Base-by-base conservation (phyloP, 2,797 vertebrate genomes). In the Steatocranus sp. region DNA sequence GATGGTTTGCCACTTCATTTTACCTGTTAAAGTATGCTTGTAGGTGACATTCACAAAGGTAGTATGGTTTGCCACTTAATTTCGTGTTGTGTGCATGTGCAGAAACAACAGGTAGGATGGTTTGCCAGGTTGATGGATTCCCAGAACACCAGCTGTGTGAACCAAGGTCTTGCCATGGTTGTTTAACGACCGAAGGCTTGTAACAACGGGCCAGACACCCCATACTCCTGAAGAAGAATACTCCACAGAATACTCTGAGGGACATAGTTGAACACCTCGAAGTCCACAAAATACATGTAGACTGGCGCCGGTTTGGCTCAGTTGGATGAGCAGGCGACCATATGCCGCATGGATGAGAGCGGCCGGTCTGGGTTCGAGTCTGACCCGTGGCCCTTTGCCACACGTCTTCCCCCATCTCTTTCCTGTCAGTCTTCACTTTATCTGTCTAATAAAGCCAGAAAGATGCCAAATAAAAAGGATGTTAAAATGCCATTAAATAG, bases 141-240 rank as follows among this genome's bases (percentile, higher is more conserved):
- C 23, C 51, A 53, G 51, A 53, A 53, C 51, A 25, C 51, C 9
- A 15, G 54, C 27, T 18, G 5, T 58, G 54, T 58, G 54, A 32
- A 32, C 27, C 27, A 58, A 58, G 54, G 3, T 58, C 9, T 58
- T 58, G 54, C 54, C 30, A 32, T 58, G 17, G 27, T 58, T 58
- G 54, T 58, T 32, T 58, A 32, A 58, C 1, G 9, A 58, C 11
- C 9, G 0, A 58, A 11, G 27, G 27, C 54, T 32, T 11, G 54
- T 18, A 0, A 58, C 54, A 58, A 11, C 0, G 1, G 54, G 54
- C 15, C 27, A 58, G 27, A 58, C 54, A 32, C 1, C 9, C 17
- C 54, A 18, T 58, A 32, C 17, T 32, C 27, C 8, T 54, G 53
- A 54, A 17, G 53, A 2, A 54, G 25, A 54, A 54, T 54, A 54